phyloP scores from a whole-genome alignment of 2,888 invertebrate genomes.

The Acrocyrtus sp. region DNA sequence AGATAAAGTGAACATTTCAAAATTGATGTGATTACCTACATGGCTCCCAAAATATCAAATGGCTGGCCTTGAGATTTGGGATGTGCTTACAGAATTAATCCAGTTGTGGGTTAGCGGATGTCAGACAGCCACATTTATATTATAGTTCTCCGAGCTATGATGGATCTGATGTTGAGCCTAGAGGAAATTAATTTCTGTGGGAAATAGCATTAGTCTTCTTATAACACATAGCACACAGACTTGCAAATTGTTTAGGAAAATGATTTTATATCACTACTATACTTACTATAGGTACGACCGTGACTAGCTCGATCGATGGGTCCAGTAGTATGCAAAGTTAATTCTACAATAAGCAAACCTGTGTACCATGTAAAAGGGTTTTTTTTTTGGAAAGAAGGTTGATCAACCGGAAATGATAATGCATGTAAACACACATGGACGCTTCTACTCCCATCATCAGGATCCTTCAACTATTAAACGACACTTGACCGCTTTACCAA shows the following conservation, averaged over 20 bases:
- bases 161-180: slow-evolving; percentile 94
- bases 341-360: slow-evolving; percentile 83
- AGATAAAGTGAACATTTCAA: too few relatives aligned
- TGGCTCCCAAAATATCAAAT: too few relatives aligned
- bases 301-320: slow-evolving; percentile 90
- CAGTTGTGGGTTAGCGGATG: slow-evolving; percentile 84
- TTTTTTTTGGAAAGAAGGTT: too few relatives aligned
- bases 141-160: slow-evolving; percentile 90
- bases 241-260: too few relatives aligned
- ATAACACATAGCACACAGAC: background rate
- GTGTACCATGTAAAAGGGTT: slow-evolving; percentile 82
- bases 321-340: slow-evolving; percentile 91
- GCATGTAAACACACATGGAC: slow-evolving; percentile 77
- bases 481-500: background rate
- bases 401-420: slow-evolving; percentile 77
- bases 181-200: slow-evolving; percentile 79
- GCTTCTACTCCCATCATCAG: slow-evolving; percentile 73
- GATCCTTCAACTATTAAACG: slow-evolving; percentile 42
- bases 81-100: slow-evolving; percentile 75
- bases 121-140: slow-evolving; percentile 83
- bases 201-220: background rate
- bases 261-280: background rate
- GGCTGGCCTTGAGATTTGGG: too few relatives aligned
- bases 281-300: slow-evolving; percentile 71
- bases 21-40: too few relatives aligned